Evolutionary conservation across 2,888 invertebrate genomes (phyloP), one percentile per base, ranked within the genome.

Genomic region (Hermaeophaga mercurialis): DNA sequence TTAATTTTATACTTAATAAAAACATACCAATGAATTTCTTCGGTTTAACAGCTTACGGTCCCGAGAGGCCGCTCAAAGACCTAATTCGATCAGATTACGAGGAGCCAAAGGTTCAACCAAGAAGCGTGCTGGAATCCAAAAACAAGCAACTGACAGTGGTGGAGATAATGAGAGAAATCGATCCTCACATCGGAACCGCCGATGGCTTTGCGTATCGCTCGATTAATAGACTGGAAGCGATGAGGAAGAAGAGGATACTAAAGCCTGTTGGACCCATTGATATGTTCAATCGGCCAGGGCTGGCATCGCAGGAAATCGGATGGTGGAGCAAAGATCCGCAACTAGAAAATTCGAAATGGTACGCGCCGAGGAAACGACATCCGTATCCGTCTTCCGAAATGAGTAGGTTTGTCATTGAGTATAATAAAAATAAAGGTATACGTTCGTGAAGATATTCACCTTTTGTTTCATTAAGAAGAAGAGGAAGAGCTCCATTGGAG

Each of bases 311-410:
- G 9, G 43, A 11, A n/a, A 17, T 26, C 1, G 54, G 54, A 5
- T 54, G 54, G 54, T 54, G 47, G 47, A 41, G 3, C 6, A 47
- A 18, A 11, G 54, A 54, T 34, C 54, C 54, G 7, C 14, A 26
- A 8, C 24, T 53, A 36, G 34, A 11, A 7, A 43, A 24, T 3
- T 12, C 9, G 2, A 14, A 26, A 6, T 43, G 43, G 43, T 14
- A 15, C 6, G 12, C 4, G 9, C 43, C 43, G 2, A 43, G 15
- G 9, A 43, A 12, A 24, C 7, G 15, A 11, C 15, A 24, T 43
- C 43, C 43, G 4, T 43, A 43, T 26, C 24, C 26, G 4, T 12
- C n/a, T 14, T 43, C 43, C 12, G 43, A 43, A 8, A 22, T 43
- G 24, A 43, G 43, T 14, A 43, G 14, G 14, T 43, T 15, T 14